Evolutionary conservation across 2,888 invertebrate genomes (phyloP).

Genomic region (Synergus laeviventris): DNA sequence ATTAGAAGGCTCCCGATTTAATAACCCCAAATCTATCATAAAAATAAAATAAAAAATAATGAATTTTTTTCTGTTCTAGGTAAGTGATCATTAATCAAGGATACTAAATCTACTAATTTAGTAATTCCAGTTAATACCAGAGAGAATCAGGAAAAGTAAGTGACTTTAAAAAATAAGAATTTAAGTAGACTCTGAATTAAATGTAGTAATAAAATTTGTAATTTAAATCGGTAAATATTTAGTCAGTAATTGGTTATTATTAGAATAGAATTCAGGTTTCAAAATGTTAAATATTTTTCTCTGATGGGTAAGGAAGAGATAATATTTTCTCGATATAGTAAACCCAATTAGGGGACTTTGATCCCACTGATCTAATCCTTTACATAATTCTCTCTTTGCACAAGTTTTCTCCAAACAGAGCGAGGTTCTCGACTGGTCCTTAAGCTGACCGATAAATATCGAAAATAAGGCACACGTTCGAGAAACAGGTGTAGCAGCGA

Average conservation of each 20-base stretch:
- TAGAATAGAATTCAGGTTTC: not conserved
- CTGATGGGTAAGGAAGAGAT: too few species aligned
- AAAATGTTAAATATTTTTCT: not conserved
- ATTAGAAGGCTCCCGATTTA: not conserved
- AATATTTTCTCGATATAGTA: not conserved
- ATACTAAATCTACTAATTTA: not conserved
- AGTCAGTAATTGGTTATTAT: not conserved
- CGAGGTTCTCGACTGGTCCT: not conserved
- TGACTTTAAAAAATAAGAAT: not conserved
- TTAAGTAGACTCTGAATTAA: too few species aligned
- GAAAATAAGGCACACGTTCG: constrained; percentile 2
- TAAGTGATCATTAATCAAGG: not conserved
- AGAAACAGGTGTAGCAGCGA: not conserved
- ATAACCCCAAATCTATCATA: not conserved
- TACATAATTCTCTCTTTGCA: not conserved
- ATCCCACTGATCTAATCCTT: not conserved
- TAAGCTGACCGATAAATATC: not conserved
- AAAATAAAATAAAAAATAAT: not conserved
- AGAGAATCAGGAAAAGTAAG: not conserved
- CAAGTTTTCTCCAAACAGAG: not conserved
- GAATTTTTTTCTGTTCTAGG: constrained; percentile 7
- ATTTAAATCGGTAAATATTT: not conserved
- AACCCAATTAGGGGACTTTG: not conserved
- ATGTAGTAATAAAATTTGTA: not conserved
- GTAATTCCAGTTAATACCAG: not conserved